Conservation (phyloP, 1,140 invertebrate species). For the Eubasilissa regina region DNA sequence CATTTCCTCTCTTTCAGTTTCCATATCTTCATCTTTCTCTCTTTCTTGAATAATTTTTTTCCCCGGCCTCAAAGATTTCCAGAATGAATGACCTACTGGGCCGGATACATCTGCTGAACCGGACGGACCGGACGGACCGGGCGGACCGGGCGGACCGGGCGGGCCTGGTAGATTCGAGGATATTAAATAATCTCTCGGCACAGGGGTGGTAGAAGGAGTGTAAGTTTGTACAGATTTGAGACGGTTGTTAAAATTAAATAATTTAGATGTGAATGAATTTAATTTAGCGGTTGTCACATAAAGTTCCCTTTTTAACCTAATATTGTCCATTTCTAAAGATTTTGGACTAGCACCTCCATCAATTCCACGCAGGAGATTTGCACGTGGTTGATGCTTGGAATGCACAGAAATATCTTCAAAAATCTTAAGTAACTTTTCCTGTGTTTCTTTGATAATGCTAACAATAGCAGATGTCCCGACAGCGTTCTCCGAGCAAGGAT, state of each 20-base stretch:
- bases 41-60: no score
- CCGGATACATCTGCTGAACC: no score
- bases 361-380: not conserved
- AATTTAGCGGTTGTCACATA: not conserved
- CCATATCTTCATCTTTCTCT: no score
- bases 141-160: no score
- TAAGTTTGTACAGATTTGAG: not conserved
- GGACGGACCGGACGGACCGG: no score
- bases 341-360: not conserved
- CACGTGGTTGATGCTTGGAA: not conserved
- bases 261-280: not conserved
- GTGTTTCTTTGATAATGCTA: conserved; percentile 10
- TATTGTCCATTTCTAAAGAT: conserved; percentile 1
- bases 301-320: conserved; percentile 7
- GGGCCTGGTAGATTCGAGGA: no score
- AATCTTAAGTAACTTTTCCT: conserved; percentile 19
- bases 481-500: conserved; percentile 28
- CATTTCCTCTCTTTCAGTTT: no score
- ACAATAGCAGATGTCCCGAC: conserved; percentile 5
- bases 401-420: not conserved
- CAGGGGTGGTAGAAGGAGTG: no score
- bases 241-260: not conserved
- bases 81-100: no score
- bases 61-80: no score
- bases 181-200: no score